Base-by-base conservation (phyloP, 2,113 vertebrate species). In the Chiloscyllium plagiosum region DNA sequence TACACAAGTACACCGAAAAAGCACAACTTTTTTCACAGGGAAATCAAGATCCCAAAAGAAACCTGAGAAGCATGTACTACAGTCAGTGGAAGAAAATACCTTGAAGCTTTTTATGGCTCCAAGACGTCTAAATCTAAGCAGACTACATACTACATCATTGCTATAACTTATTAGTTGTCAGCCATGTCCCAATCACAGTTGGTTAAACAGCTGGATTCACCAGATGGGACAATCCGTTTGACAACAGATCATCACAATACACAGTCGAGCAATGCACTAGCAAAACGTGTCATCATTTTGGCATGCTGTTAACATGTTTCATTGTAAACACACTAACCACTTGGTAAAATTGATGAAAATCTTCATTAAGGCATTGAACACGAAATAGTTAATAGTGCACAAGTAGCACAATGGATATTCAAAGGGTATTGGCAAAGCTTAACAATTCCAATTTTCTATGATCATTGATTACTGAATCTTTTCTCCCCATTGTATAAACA, bases 81-180 rank as follows among this genome's bases (percentile, higher is more conserved):
- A 90, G 52, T n/a, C 29, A 56, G 87, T 61, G 29, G 52, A 90
- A 90, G 87, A 33, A 12, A 61, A 90, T 33, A 33, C 87, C 52
- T 61, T 56, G 52, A 61, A 90, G 52, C 87, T 61, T 61, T 61
- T 19, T 61, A 52, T 90, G 52, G 87, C 50, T 90, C 87, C 52
- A 90, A 90, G 47, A 33, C 33, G 52, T 56, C 87, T 61, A 90
- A 56, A 61, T 90, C 52, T 90, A 90, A 90, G 50, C 87, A 90
- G 87, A 61, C 61, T 52, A 90, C 80, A 83, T 83, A 52, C 24
- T 52, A 52, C 42, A 50, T 33, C 61, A 33, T 65, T 61, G 50
- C 50, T 33, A 33, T 56, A 65, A 65, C 52, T 61, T 90, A 90
- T 65, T 61, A 90, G 52, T 61, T 61, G 52, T 61, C 50, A 90